Conservation (phyloP, 1,140 invertebrate species). For the Philotrypesis tridentata region DNA sequence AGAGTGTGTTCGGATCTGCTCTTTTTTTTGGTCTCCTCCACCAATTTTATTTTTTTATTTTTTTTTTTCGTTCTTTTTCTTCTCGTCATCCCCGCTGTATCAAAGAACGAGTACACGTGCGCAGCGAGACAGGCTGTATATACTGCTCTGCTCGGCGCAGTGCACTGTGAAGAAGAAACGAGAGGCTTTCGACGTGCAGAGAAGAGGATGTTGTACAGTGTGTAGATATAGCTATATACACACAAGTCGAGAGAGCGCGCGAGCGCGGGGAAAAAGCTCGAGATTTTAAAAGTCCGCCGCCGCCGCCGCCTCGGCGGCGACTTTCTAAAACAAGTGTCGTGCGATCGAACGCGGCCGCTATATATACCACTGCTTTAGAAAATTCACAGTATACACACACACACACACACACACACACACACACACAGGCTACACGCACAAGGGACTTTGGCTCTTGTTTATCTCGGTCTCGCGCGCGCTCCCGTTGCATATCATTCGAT, state of each 20-base stretch:
- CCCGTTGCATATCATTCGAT: too few species aligned
- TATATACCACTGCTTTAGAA: background rate
- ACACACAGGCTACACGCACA: too few species aligned
- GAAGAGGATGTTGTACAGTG: background rate
- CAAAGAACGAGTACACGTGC: background rate
- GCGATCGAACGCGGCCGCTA: background rate
- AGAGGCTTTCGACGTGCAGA: background rate
- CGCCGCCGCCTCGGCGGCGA: background rate
- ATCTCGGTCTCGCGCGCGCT: too few species aligned
- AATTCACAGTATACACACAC: too few species aligned
- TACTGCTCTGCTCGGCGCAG: too few species aligned
- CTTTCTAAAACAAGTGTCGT: constrained; percentile 28
- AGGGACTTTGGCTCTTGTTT: too few species aligned
- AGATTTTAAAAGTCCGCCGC: constrained; percentile 15
- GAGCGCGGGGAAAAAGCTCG: background rate
- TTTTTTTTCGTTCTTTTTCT: background rate
- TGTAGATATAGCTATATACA: background rate
- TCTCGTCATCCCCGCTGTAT: too few species aligned
- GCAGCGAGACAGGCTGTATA: too few species aligned
- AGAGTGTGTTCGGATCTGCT: too few species aligned
- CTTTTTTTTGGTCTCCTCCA: background rate
- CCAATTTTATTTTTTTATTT: background rate
- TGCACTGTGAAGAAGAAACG: background rate
- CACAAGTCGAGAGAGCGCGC: background rate
- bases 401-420: too few species aligned